A percentile compares a stretch with the other conserved stretches of the same genome.
phyloP scores from a whole-genome alignment of 2,797 vertebrate species.

The Apogon talboti region DNA sequence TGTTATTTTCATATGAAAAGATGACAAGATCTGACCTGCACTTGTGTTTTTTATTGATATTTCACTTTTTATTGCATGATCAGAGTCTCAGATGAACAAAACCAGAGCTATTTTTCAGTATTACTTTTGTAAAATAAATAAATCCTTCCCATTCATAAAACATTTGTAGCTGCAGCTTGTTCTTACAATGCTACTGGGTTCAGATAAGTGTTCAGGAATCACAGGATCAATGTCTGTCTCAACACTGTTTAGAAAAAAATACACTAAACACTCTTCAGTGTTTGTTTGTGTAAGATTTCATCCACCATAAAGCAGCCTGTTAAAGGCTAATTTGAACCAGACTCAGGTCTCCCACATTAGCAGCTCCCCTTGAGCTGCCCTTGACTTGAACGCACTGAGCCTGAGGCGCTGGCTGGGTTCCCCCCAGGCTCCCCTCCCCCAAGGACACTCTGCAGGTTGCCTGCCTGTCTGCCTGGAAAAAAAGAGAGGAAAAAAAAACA shows the following conservation, averaged over 20 bases:
- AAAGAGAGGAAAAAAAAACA: slow-evolving; percentile 42
- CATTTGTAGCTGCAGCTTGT: no score
- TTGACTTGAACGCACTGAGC: slow-evolving; percentile 74
- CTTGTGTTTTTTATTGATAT: no score
- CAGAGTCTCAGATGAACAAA: no score
- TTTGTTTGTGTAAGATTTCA: slow-evolving; percentile 26
- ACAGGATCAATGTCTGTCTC: slow-evolving; percentile 1
- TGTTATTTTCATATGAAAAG: no score
- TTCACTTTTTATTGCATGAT: no score
- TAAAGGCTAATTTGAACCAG: slow-evolving; percentile 57
- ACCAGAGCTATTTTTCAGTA: no score
- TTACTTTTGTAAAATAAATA: no score
- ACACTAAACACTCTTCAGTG: neutral
- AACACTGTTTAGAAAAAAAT: neutral
- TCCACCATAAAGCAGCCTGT: slow-evolving; percentile 15
- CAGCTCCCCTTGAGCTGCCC: slow-evolving; percentile 78
- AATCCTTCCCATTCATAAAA: no score
- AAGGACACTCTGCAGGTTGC: slow-evolving; percentile 73
- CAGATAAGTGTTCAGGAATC: neutral
- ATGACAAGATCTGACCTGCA: no score
- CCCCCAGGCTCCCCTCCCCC: slow-evolving; percentile 72
- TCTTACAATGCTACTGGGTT: no score
- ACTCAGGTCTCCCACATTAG: slow-evolving; percentile 57
- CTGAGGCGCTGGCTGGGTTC: slow-evolving; percentile 65
- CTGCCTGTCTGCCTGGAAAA: slow-evolving; percentile 55